Conservation (phyloP, 2,888 invertebrate genomes). For the Tetragonula carbonaria region DNA sequence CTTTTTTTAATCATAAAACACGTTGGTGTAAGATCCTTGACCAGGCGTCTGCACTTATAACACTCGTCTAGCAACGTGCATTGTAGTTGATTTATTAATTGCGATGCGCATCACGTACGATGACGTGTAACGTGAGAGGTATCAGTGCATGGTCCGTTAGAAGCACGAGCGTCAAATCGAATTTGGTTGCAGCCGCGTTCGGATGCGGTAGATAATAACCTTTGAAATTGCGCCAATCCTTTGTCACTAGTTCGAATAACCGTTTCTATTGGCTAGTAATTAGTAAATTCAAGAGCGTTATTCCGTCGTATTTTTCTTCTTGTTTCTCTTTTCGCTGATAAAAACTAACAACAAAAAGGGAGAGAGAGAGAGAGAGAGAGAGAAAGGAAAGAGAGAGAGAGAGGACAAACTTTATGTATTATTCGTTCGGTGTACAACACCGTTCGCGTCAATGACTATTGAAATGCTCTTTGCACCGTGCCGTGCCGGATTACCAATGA, state of each 20-base stretch:
- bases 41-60: neutral
- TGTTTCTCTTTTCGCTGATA: neutral
- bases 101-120: constrained; percentile 32
- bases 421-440: neutral
- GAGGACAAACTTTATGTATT: neutral
- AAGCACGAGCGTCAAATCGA: constrained; percentile 25
- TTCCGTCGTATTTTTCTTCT: neutral
- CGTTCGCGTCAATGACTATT: neutral
- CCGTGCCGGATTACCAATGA: constrained; percentile 1
- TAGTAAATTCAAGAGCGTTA: neutral
- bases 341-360: neutral
- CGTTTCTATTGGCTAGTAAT: constrained; percentile 16
- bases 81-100: constrained; percentile 23
- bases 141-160: constrained; percentile 32
- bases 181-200: constrained; percentile 25
- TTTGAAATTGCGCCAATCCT: constrained; percentile 31
- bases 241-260: constrained; percentile 3
- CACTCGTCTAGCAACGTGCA: neutral
- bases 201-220: constrained; percentile 24
- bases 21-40: neutral
- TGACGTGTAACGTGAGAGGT: constrained; percentile 9
- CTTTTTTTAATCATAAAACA: too few relatives aligned
- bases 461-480: neutral
- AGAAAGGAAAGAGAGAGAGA: too few relatives aligned
- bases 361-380: neutral